phyloP scores from a whole-genome alignment of 1,140 invertebrate genomes.

The Akabosia matsudoensis region DNA sequence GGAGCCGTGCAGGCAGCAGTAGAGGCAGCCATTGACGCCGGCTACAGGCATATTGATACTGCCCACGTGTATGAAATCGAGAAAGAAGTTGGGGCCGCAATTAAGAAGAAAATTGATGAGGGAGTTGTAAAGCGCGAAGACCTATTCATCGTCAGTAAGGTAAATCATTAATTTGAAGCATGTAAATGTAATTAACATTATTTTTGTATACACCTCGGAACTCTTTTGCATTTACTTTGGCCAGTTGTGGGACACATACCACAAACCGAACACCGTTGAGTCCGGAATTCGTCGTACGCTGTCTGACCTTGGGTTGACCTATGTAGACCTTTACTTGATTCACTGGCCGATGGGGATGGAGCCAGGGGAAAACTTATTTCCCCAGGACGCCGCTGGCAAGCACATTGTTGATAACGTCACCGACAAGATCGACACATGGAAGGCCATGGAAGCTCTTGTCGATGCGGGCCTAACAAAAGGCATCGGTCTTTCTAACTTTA shows the following conservation, averaged over 20 bases:
- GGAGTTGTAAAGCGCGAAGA: conserved; percentile 68
- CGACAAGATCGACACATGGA: conserved; percentile 41
- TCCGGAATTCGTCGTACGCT: conserved; percentile 64
- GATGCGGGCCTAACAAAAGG: conserved; percentile 50
- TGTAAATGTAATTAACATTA: no score
- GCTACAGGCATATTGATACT: conserved; percentile 80
- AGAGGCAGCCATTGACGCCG: conserved; percentile 68
- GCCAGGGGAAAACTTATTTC: conserved; percentile 53
- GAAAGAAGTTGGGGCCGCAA: conserved; percentile 72
- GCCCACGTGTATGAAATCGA: conserved; percentile 78
- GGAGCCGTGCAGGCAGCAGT: conserved; percentile 68
- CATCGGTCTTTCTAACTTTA: conserved; percentile 54
- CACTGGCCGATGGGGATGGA: conserved; percentile 79
- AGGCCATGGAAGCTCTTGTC: conserved; percentile 50
- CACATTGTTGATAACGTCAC: conserved; percentile 49
- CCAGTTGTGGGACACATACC: conserved; percentile 72
- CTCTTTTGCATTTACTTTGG: background rate
- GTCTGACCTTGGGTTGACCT: conserved; percentile 65
- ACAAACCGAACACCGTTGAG: conserved; percentile 62
- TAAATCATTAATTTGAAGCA: conserved; percentile 33
- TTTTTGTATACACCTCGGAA: no score
- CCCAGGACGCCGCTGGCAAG: conserved; percentile 55
- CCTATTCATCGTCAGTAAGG: conserved; percentile 53
- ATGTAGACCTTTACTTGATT: conserved; percentile 78
- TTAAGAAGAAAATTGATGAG: conserved; percentile 67